Base-by-base conservation (phyloP, 2,888 invertebrate genomes). In the Tetrapedia diversipes region DNA sequence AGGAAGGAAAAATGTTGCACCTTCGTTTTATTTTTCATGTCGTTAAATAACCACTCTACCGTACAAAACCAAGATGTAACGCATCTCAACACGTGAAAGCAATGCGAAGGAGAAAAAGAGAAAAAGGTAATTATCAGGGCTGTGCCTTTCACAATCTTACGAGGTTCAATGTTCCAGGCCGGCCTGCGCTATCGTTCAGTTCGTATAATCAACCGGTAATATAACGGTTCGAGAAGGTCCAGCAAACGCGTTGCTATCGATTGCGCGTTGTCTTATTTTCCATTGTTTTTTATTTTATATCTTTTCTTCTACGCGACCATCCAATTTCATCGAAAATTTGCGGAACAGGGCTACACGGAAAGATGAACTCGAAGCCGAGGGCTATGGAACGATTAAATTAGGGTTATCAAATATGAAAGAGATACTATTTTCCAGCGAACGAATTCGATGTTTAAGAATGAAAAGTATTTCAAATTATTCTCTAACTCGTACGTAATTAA, bases 141-240 rank as follows among this genome's bases (percentile, higher is more conserved):
- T 57, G 66, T 66, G 83, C 88, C 88, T 89, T 89, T 89, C 88
- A 88, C 86, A 87, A 89, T 84, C 80, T 68, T 60, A 51, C 69
- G 53, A 54, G 81, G 86, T 86, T 89, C 87, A 89, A 88, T 85
- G 84, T 85, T 86, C 86, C 81, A 63, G 64, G 37, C 61, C 81
- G 81, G 81, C 76, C 83, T 53, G 79, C 73, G 65, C 56, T 79
- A 68, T 80, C 74, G 72, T 75, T 47, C 67, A 63, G 39, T 70
- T 64, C 79, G 79, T 70, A 70, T 74, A 74, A n/a, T n/a, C 79
- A 65, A 60, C 73, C 68, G 79, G 72, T 81, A 82, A 84, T 79
- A 79, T 86, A 86, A 86, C 75, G 64, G 82, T 85, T 76, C 69
- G 53, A 69, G 70, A 34, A 77, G 49, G 39, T 78, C 71, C 53